Percentiles rank a stretch among this genome's conserved stretches.
Conservation (phyloP, 2,797 vertebrate species). For the Protonibea diacanthus region DNA sequence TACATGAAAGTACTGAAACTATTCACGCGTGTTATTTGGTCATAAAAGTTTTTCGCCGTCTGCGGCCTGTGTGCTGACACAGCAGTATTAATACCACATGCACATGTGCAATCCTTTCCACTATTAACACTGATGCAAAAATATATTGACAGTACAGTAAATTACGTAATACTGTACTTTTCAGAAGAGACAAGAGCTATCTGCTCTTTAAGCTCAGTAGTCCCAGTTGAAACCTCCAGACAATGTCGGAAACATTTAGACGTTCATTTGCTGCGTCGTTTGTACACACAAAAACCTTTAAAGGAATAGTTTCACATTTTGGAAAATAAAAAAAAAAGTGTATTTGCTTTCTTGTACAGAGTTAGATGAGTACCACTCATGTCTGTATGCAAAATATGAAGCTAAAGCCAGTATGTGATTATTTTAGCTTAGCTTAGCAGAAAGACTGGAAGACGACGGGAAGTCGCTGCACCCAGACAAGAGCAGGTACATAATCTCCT, state of each 20-base stretch:
- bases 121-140: constrained; percentile 26
- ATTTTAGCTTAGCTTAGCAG: neutral
- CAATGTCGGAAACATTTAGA: constrained; percentile 25
- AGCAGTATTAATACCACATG: constrained; percentile 54
- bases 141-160: constrained; percentile 11
- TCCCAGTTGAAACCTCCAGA: constrained; percentile 58
- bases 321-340: neutral
- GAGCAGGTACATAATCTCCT: neutral
- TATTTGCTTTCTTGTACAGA: neutral
- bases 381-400: neutral
- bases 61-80: constrained; percentile 48
- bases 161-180: constrained; percentile 1
- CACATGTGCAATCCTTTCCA: constrained; percentile 27
- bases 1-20: constrained; percentile 49
- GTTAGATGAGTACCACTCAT: neutral
- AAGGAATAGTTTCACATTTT: neutral
- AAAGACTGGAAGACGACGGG: neutral
- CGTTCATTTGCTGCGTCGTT: neutral
- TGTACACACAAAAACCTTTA: neutral
- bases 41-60: constrained; percentile 49
- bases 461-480: neutral
- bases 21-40: constrained; percentile 61
- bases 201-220: constrained; percentile 52
- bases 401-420: constrained; percentile 5
- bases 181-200: constrained; percentile 23